These are phyloP conservation scores for Enoplolaimus lenunculus DNA, from an alignment of 2,888 invertebrate species.

Conservation along the genomic window DNA sequence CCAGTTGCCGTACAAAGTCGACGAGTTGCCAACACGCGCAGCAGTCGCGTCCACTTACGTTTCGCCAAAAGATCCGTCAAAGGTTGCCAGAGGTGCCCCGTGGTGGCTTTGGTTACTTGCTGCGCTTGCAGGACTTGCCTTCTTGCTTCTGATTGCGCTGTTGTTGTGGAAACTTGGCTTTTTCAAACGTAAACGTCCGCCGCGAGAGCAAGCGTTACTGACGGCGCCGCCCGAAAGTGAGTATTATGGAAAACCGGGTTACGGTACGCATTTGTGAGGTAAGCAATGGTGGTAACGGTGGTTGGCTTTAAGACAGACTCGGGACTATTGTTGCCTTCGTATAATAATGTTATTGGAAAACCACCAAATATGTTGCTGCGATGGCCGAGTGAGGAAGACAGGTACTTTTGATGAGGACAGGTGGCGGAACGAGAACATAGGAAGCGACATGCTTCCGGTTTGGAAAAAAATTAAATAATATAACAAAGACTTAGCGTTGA, in stretches of 20 bases:
- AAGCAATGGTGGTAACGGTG: no score
- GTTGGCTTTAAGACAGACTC: no score
- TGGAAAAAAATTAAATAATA: no score
- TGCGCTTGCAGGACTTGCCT: conserved; percentile 30
- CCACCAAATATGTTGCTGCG: no score
- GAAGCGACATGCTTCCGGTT: no score
- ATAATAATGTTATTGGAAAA: no score
- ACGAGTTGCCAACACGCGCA: background rate
- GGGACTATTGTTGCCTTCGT: no score
- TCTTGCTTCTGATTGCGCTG: conserved; percentile 33
- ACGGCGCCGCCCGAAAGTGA: conserved; percentile 15
- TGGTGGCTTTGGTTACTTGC: conserved; percentile 36
- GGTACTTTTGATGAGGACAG: no score
- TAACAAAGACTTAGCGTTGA: no score
- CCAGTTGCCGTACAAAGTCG: conserved; percentile 26
- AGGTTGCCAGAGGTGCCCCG: conserved; percentile 29
- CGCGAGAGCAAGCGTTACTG: conserved; percentile 24
- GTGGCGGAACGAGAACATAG: no score
- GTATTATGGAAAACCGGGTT: conserved; percentile 6
- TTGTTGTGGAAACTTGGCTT: conserved; percentile 37
- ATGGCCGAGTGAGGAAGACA: no score
- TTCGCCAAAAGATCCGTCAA: conserved; percentile 32
- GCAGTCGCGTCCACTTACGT: conserved; percentile 31
- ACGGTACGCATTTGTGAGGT: conserved; percentile 14
- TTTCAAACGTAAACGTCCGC: conserved; percentile 39